Conservation (phyloP, 1,140 invertebrate genomes). For the Lanistes nyassanus region DNA sequence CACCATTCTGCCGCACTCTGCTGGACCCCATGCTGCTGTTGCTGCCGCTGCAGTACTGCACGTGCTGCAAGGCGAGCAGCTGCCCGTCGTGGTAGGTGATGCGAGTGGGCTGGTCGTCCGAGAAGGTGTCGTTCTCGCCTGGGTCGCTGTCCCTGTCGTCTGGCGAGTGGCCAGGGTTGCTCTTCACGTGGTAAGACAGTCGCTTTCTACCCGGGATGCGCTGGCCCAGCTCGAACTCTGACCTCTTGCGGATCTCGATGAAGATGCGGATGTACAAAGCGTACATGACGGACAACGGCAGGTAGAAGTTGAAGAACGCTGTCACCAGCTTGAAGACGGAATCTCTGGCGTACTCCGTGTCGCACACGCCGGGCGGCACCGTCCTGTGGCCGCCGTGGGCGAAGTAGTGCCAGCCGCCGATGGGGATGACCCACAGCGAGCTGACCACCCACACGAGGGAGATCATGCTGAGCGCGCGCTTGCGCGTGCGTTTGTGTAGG, state of each 20-base stretch:
- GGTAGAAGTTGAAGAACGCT: conserved; percentile 72
- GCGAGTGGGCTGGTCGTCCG: neutral
- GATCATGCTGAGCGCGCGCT: conserved; percentile 70
- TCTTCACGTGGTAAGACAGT: conserved; percentile 31
- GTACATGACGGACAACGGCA: conserved; percentile 72
- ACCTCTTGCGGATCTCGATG: conserved; percentile 69
- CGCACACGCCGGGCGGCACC: conserved; percentile 66
- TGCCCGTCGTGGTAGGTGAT: conserved; percentile 2
- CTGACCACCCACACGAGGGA: conserved; percentile 70
- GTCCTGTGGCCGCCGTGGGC: conserved; percentile 56
- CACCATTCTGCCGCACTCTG: conserved; percentile 16
- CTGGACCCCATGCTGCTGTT: neutral
- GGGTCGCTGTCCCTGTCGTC: conserved; percentile 39
- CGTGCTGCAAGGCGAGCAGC: neutral
- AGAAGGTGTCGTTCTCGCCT: conserved; percentile 27
- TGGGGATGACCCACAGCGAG: conserved; percentile 69
- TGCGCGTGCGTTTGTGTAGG: conserved; percentile 72
- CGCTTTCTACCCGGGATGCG: conserved; percentile 33
- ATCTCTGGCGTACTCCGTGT: conserved; percentile 72
- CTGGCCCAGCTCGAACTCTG: conserved; percentile 66
- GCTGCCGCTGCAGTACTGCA: neutral
- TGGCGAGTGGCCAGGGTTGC: conserved; percentile 16
- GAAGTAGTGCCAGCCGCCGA: conserved; percentile 70
- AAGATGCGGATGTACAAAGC: conserved; percentile 71
- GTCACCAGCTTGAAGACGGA: conserved; percentile 70